These are phyloP conservation scores for Isotomurus palustris DNA, from an alignment of 2,888 invertebrate species.

Conservation along the genomic window DNA sequence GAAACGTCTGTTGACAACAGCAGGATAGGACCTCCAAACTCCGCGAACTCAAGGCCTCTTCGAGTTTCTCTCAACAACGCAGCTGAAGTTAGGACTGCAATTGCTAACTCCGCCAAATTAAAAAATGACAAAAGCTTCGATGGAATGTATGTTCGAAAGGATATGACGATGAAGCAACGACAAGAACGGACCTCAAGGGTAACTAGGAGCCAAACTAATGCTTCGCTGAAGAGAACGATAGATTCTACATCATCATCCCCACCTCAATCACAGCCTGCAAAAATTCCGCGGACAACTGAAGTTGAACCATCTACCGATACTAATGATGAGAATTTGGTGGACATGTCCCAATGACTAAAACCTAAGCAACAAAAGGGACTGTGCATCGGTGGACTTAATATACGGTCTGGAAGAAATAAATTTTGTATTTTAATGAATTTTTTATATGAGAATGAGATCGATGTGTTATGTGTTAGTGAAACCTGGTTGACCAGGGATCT, in stretches of 20 bases:
- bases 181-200: not conserved
- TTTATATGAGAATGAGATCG: not conserved
- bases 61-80: not conserved
- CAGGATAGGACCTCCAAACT: not conserved
- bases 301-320: too few relatives aligned
- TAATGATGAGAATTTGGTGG: not conserved
- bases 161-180: not conserved
- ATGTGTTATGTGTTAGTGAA: slow-evolving; percentile 1
- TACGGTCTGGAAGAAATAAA: not conserved
- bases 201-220: too few relatives aligned
- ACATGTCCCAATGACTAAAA: not conserved
- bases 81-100: not conserved
- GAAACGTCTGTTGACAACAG: not conserved
- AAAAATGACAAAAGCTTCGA: not conserved
- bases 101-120: not conserved
- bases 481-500: not conserved
- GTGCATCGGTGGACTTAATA: not conserved
- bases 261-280: not conserved
- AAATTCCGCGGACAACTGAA: not conserved
- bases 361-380: not conserved
- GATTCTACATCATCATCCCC: not conserved
- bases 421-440: not conserved
- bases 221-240: too few relatives aligned
- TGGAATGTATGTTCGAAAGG: not conserved
- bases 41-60: not conserved